Percentiles rank a stretch among this genome's conserved stretches.
Evolutionary conservation across 2,888 invertebrate genomes (phyloP).

Genomic region (Neria commutata): DNA sequence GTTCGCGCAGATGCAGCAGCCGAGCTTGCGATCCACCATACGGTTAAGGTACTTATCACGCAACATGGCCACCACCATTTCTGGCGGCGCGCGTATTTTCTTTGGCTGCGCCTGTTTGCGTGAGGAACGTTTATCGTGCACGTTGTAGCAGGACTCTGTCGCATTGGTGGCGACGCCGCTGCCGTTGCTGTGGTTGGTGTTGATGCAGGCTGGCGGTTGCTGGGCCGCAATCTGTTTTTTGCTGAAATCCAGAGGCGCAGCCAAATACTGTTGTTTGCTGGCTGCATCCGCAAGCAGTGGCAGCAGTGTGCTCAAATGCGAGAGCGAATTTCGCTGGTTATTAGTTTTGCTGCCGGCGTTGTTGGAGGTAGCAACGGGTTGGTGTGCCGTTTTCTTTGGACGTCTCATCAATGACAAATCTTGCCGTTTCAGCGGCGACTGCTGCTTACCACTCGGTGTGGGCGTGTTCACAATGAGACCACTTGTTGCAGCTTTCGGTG

Average conservation of each 20-base stretch:
- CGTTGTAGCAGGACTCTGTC: constrained; percentile 18
- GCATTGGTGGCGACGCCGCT: constrained; percentile 17
- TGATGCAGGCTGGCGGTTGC: constrained; percentile 15
- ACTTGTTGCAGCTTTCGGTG: constrained; percentile 42
- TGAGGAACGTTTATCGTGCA: constrained; percentile 56
- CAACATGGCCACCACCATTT: constrained; percentile 52
- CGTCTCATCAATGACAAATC: constrained; percentile 41
- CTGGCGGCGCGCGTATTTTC: constrained; percentile 57
- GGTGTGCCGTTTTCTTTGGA: constrained; percentile 36
- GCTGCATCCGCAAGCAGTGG: constrained; percentile 54
- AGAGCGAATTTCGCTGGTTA: constrained; percentile 46
- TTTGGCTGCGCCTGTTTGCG: constrained; percentile 65
- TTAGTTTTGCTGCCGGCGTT: constrained; percentile 10
- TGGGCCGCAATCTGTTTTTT: constrained; percentile 37
- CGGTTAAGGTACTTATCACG: constrained; percentile 62
- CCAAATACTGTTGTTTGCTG: constrained; percentile 49
- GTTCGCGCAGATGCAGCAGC: constrained; percentile 51
- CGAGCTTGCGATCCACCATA: constrained; percentile 57
- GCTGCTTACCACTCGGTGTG: background rate
- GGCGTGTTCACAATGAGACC: background rate
- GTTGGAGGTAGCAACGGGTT: too few relatives aligned
- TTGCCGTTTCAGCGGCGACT: constrained; percentile 45
- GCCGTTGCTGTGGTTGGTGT: constrained; percentile 17
- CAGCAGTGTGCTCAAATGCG: constrained; percentile 51
- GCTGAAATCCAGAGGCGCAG: constrained; percentile 53